phyloP scores from a whole-genome alignment of 2,797 vertebrate genomes.

The Sebastes miniatus region DNA sequence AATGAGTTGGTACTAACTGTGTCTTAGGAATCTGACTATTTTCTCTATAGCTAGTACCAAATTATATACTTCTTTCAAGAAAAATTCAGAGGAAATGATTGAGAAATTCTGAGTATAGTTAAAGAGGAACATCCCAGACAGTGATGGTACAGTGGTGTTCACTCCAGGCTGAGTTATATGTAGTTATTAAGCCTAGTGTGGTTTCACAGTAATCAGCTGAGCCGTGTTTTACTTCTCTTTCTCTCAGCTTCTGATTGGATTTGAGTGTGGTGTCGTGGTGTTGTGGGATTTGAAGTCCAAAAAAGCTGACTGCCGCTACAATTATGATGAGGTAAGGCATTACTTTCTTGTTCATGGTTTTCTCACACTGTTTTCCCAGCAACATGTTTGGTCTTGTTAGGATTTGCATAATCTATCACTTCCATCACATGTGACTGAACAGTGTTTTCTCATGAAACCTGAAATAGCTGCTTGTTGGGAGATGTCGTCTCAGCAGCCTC shows the following conservation, averaged over 20 bases:
- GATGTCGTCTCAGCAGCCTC: background rate
- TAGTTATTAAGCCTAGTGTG: background rate
- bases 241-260: conserved; percentile 95
- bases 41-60: background rate
- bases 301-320: conserved; percentile 98
- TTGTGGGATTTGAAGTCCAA: conserved; percentile 98
- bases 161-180: background rate
- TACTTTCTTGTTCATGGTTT: conserved; percentile 11
- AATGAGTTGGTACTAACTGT: background rate
- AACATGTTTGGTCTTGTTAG: background rate
- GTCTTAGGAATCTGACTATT: background rate
- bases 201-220: conserved; percentile 20
- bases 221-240: conserved; percentile 26
- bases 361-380: background rate
- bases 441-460: background rate
- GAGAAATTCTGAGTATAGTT: background rate
- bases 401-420: background rate
- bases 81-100: background rate
- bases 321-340: conserved; percentile 93
- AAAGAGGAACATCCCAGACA: background rate
- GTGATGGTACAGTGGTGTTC: background rate
- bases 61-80: background rate
- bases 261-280: conserved; percentile 94
- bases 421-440: background rate
- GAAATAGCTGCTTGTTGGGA: background rate